Evolutionary conservation across 64 coral and sea anemone species (phyloP), one percentile per base, ranked within the genome.

Genomic region (Stichodactyla helianthus): DNA sequence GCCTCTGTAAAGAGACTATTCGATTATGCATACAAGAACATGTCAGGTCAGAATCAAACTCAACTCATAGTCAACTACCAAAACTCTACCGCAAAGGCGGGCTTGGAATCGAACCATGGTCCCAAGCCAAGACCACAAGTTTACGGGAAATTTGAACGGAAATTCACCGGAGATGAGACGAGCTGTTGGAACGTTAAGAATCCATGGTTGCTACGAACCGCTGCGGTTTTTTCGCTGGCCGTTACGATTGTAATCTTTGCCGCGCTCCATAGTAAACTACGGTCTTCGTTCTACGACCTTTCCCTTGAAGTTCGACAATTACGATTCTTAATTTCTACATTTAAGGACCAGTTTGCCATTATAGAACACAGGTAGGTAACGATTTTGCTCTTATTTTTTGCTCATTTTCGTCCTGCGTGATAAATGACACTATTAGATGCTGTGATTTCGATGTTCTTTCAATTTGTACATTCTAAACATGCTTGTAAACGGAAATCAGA

Each of bases 121-220:
- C 12, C 50, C 16, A 81, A 51, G 8, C 78, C 78, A 28, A 51
- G 52, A 53, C n/a, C 26, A 15, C 78, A 6, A 16, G 4, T 31
- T 4, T 54, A 54, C 14, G 51, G 15, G 5, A 53, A 54, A 53
- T 81, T 23, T 54, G 20, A 81, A 20, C 0, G 17, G 16, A 54
- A 54, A 15, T 28, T 81, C 10, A 22, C 5, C 26, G 5, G n/a
- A 8, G 77, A 79, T 53, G 50, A 81, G 20, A 81, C 4, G 18
- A 81, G 10, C 51, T 81, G 18, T 22, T 20, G 78, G 51, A 81
- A 28, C 19, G 78, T 81, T 19, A 81, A 81, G 19, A 81, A 81
- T 81, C 51, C 78, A 18, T 81, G 78, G 78, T 9, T 81, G 50
- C n/a, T 81, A 51, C 50, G 78, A 51, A 54, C 53, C 6, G 78